A percentile compares a stretch with the other conserved stretches of the same genome.
Conservation (phyloP, 2,888 invertebrate species). For the Molorchus minor region DNA sequence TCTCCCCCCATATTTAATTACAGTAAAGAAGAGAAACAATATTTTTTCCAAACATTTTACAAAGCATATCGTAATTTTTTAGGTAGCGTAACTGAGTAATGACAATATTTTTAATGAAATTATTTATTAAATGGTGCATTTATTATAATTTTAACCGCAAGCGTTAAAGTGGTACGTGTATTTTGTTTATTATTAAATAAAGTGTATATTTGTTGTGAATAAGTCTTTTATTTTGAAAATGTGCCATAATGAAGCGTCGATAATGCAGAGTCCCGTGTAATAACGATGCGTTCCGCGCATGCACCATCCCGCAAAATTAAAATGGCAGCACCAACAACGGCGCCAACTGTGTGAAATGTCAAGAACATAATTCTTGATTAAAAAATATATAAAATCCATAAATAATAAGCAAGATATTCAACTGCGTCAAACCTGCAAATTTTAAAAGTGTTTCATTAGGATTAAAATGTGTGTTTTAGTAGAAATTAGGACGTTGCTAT, state of each 20-base stretch:
- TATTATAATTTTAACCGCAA: conserved; percentile 39
- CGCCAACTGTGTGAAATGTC: conserved; percentile 41
- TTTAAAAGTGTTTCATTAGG: conserved; percentile 26
- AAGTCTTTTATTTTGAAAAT: conserved; percentile 7
- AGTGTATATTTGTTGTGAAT: conserved; percentile 49
- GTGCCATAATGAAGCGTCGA: not conserved
- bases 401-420: conserved; percentile 30
- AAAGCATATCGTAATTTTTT: conserved; percentile 34
- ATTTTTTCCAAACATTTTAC: conserved; percentile 31
- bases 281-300: conserved; percentile 9
- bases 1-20: too few species aligned
- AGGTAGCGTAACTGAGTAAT: conserved; percentile 31
- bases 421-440: conserved; percentile 23
- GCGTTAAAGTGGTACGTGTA: conserved; percentile 41
- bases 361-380: conserved; percentile 31
- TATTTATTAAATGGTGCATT: conserved; percentile 43
- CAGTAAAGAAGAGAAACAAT: conserved; percentile 13
- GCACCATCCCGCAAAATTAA: conserved; percentile 18
- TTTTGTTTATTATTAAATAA: conserved; percentile 47
- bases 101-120: conserved; percentile 36
- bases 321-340: conserved; percentile 38
- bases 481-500: conserved; percentile 26
- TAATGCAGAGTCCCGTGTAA: conserved; percentile 33
- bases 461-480: conserved; percentile 22
- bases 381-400: conserved; percentile 25